A percentile compares a stretch with the other conserved stretches of the same genome.
phyloP scores from a whole-genome alignment of 2,113 vertebrate species.

The Petrocephalus microphthalmus region DNA sequence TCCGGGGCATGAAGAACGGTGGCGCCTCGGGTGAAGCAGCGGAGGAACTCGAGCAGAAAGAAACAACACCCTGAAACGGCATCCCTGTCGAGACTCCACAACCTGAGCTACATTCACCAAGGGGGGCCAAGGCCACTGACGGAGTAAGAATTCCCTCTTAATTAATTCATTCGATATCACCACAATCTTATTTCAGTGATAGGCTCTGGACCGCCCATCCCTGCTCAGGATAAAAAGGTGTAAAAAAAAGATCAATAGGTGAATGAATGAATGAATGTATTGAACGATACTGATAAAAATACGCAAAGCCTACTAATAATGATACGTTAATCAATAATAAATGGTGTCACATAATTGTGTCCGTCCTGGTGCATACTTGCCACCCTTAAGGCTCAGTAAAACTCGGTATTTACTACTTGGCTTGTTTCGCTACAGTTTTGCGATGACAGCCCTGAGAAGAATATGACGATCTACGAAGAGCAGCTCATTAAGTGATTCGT shows the following conservation, averaged over 20 bases:
- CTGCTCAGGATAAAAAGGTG: neutral
- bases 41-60: too few relatives aligned
- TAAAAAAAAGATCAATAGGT: neutral
- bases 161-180: neutral
- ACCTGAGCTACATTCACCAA: neutral
- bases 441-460: neutral
- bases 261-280: too few relatives aligned
- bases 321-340: neutral
- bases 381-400: neutral
- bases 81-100: neutral
- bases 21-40: neutral
- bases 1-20: neutral
- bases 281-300: neutral
- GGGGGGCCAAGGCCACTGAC: neutral
- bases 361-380: neutral
- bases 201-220: neutral
- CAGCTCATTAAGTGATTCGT: neutral
- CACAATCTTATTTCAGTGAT: neutral
- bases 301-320: neutral
- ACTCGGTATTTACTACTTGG: neutral
- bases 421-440: neutral
- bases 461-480: neutral
- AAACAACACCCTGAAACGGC: neutral
- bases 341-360: neutral
- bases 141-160: neutral